phyloP scores from a whole-genome alignment of 2,888 invertebrate genomes.

The Sepioteuthis lessoniana region DNA sequence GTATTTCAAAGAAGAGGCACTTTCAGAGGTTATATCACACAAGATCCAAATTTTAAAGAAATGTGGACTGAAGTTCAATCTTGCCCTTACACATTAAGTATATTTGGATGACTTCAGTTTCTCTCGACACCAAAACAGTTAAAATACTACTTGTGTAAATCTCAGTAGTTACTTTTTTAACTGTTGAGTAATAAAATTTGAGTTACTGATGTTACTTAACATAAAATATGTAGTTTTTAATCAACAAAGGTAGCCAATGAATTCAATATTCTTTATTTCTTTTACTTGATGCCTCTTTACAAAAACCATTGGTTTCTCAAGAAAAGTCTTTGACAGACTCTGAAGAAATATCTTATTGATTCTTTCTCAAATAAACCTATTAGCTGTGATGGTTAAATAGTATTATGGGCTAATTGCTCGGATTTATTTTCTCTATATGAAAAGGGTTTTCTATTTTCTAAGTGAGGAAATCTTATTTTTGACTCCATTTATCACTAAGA shows the following conservation, averaged over 20 bases:
- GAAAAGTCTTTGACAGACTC: not conserved
- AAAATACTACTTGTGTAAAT: no score
- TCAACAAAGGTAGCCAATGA: not conserved
- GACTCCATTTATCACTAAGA: not conserved
- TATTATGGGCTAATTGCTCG: no score
- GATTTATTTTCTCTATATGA: not conserved
- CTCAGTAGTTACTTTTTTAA: not conserved
- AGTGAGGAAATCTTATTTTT: not conserved
- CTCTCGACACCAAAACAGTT: no score
- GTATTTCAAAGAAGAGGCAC: no score
- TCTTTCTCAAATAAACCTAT: not conserved
- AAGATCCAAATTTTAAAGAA: no score
- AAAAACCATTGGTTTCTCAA: not conserved
- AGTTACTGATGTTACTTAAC: not conserved
- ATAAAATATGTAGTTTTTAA: not conserved
- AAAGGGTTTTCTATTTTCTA: not conserved
- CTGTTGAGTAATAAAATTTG: not conserved
- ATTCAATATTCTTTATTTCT: not conserved
- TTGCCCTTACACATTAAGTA: no score
- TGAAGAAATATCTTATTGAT: no score
- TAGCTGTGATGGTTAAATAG: not conserved
- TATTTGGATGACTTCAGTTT: no score
- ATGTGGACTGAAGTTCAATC: no score
- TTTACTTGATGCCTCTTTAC: not conserved
- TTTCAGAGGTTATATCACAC: no score